Evolutionary conservation across 2,113 vertebrate species (phyloP), one percentile per base, ranked within the genome.

Genomic region (Chloropsis cyanopogon): DNA sequence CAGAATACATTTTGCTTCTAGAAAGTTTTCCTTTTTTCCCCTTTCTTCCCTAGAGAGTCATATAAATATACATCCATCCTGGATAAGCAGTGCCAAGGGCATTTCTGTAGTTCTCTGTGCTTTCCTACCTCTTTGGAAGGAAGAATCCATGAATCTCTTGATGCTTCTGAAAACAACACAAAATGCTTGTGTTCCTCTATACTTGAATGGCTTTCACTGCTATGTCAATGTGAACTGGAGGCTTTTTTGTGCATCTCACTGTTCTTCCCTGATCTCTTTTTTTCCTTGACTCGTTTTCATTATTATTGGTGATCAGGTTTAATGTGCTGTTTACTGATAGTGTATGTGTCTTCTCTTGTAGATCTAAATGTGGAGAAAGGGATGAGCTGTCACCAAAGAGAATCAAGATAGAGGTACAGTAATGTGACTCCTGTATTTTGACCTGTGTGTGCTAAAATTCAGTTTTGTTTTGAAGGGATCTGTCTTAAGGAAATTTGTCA

Each of bases 321-420:
- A 47, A 73, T 52, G 24, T 71, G n/a, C 53, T 75, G 25, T 75
- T 88, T 53, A 23, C 57, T 92, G 69, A 93, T 31, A 3, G 1
- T 7, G 0, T 46, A 4, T 35, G 6, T 82, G 60, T 87, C 83
- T 96, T 95, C 93, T 82, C 70, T 96, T 94, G 72, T 94, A 99
- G 99, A 94, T 98, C 98, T 96, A 98, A 99, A 94, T 99, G 98
- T 95, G 98, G 98, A 80, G 99, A 99, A 90, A 97, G 98, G 96
- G 99, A 99, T 80, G 99, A 99, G 91, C 98, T 99, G 56, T 99
- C 99, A 37, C 99, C 99, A 13, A 99, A 99, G 94, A 98, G 98
- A 96, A 99, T 99, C 93, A 99, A 99, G 97, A 98, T 98, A 20
- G 99, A 99, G 98, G 99, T 99, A 96, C 65, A 70, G 57, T 95